Evolutionary conservation across 1,140 invertebrate species (phyloP), one percentile per base, ranked within the genome.

Genomic region (Camponotus pennsylvanicus): DNA sequence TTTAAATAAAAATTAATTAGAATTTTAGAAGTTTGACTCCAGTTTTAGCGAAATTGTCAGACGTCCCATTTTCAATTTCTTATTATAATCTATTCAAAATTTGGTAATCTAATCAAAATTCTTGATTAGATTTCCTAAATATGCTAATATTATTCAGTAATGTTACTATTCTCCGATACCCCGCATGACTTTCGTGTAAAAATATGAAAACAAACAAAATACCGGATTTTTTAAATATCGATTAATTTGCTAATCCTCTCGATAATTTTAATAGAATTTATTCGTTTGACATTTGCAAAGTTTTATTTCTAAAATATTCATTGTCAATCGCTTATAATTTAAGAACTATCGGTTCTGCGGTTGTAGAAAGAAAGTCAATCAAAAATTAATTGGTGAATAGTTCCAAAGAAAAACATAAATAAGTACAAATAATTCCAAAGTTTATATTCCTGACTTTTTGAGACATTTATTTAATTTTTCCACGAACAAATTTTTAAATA

Each of bases 1-100:
- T 7, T 7, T 40, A 40, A 40, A 40, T 40, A 40, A 40, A 27
- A 27, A 27, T 27, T 27, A 27, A 27, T 27, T 27, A 27, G 27
- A 27, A 27, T 27, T 27, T 27, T 27, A 27, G 27, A 27, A 27
- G 1, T 27, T 27, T 27, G 27, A 27, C 27, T 27, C 27, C 27
- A 27, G 13, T 4, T 52, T 18, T 18, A 52, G 18, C 13, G 5
- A 52, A 15, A 0, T 52, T 52, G 4, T 5, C 49, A 52, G 49
- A 52, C 70, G 59, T 87, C 78, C 15, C 45, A 67, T 88, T 73
- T 87, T 67, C 76, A 76, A 88, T 85, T 88, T 89, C 73, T 61
- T 42, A 1, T 70, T n/a, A 6, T 73, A 85, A 37, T 55, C 49
- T 57, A 11, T 11, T 70, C 42, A 37, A 57, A 71, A 67, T 61